A percentile compares a stretch with the other conserved stretches of the same genome.
Evolutionary conservation across 1,140 invertebrate genomes (phyloP).

Genomic region (Drosophila saltans): DNA sequence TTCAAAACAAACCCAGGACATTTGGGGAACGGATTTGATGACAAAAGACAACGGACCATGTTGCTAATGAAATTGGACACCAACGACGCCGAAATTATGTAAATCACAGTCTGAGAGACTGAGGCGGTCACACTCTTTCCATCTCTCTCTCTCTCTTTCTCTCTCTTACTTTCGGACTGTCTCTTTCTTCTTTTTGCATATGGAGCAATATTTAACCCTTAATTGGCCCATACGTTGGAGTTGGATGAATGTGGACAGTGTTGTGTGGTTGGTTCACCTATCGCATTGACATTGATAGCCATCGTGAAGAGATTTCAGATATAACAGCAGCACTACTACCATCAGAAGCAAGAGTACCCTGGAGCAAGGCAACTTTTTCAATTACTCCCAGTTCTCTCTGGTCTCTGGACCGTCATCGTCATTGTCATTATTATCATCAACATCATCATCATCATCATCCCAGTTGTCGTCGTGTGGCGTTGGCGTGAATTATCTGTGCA

Average conservation of each 20-base stretch:
- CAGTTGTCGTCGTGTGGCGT: constrained; percentile 48
- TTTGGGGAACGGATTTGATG: constrained; percentile 22
- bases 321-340: constrained; percentile 15
- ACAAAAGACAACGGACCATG: constrained; percentile 50
- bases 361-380: constrained; percentile 67
- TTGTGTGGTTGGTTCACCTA: constrained; percentile 68
- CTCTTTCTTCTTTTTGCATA: constrained; percentile 47
- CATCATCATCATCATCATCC: constrained; percentile 1
- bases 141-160: not conserved
- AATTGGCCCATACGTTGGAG: constrained; percentile 65
- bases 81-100: constrained; percentile 75
- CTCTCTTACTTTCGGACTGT: not conserved
- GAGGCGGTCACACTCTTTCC: constrained; percentile 17
- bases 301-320: constrained; percentile 55
- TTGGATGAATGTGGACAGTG: constrained; percentile 32
- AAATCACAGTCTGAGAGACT: constrained; percentile 54
- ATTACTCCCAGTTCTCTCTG: constrained; percentile 53
- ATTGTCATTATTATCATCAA: not conserved
- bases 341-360: constrained; percentile 23
- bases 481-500: constrained; percentile 78
- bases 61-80: constrained; percentile 82
- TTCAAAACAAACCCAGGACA: constrained; percentile 60
- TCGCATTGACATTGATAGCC: constrained; percentile 71
- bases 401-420: constrained; percentile 13
- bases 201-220: constrained; percentile 79